A percentile compares a stretch with the other conserved stretches of the same genome.
Evolutionary conservation across 2,113 vertebrate genomes (phyloP).

Genomic region (Dunckerocampus dactyliophorus): DNA sequence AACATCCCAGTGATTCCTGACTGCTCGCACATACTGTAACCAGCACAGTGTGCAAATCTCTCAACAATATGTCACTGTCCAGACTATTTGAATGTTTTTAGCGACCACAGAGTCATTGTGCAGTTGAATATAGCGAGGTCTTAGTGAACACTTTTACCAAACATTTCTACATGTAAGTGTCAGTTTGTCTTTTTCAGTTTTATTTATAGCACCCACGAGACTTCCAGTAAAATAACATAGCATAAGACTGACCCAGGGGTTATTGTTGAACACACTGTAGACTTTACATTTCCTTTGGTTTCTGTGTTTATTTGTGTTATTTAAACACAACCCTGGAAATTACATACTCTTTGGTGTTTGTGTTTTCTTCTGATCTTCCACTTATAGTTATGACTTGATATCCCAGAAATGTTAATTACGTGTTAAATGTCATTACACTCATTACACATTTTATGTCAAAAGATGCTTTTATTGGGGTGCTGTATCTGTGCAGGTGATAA

Average conservation of each 20-base stretch:
- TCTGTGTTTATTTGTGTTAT: conserved; percentile 50
- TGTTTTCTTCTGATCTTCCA: conserved; percentile 43
- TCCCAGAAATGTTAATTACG: conserved; percentile 58
- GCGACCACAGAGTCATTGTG: not conserved
- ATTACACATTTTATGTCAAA: conserved; percentile 24
- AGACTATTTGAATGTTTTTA: not conserved
- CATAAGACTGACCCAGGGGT: conserved; percentile 33
- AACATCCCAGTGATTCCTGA: no score
- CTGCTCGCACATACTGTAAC: no score
- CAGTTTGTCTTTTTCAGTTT: conserved; percentile 47
- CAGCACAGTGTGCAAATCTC: no score
- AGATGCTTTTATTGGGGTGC: conserved; percentile 4
- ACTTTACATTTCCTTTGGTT: conserved; percentile 47
- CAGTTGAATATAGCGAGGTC: conserved; percentile 10
- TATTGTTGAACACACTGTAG: conserved; percentile 30
- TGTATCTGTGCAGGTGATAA: conserved; percentile 14
- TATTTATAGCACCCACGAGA: conserved; percentile 34
- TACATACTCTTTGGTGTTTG: conserved; percentile 46
- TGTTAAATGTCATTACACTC: conserved; percentile 51
- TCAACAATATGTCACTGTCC: not conserved
- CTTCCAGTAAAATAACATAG: conserved; percentile 27
- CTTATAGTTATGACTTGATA: conserved; percentile 38
- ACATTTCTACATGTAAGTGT: conserved; percentile 26
- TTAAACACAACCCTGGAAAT: conserved; percentile 46
- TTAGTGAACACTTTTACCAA: conserved; percentile 34